Evolutionary conservation across 2,888 invertebrate genomes (phyloP).

Genomic region (Rapana venosa): DNA sequence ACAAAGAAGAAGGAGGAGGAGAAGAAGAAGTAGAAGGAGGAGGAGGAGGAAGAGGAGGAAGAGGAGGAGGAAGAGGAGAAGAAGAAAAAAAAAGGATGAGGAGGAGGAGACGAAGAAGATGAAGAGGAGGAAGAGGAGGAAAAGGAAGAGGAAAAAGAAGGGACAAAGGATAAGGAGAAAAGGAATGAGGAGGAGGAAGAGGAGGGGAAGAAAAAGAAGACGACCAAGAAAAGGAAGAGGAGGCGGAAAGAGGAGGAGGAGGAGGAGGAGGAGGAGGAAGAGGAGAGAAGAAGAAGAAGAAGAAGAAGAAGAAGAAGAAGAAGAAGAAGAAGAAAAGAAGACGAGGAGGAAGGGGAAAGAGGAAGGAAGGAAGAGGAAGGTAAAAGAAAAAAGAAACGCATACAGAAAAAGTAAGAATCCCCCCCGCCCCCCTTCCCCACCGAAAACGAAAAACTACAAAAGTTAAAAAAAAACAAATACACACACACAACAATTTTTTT

Average conservation of each 20-base stretch:
- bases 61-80: not conserved
- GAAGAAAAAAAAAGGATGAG: not conserved
- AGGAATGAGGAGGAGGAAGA: not conserved
- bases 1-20: too few species aligned
- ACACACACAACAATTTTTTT: not conserved
- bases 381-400: not conserved
- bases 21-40: too few species aligned
- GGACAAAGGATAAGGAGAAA: not conserved
- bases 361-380: not conserved
- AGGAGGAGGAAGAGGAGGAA: too few species aligned
- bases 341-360: not conserved
- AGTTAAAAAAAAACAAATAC: not conserved
- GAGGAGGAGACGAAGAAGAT: not conserved
- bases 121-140: not conserved
- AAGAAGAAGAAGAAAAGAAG: not conserved
- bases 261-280: not conserved
- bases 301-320: not conserved
- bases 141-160: not conserved
- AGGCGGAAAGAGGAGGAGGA: not conserved
- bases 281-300: not conserved
- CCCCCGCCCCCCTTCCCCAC: too few species aligned
- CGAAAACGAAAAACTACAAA: not conserved
- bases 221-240: not conserved
- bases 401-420: too few species aligned
- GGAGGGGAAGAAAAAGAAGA: too few species aligned